Evolutionary conservation across 92 coral and sea anemone species (phyloP).

Genomic region (Parazoanthus atlanticus): DNA sequence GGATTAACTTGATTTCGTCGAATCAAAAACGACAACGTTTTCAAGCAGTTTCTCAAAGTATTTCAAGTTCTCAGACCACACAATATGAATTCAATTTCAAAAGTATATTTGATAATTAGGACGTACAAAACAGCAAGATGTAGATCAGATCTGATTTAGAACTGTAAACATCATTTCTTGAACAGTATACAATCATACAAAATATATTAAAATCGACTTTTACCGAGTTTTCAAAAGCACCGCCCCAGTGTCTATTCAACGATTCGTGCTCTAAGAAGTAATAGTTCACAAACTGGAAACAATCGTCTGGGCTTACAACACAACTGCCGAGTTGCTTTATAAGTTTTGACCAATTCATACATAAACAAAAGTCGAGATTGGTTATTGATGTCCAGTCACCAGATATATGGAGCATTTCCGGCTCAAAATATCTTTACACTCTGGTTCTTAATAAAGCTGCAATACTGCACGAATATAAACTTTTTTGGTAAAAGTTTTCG

Average conservation of each 20-base stretch:
- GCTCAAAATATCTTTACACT: background rate
- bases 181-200: background rate
- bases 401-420: slow-evolving; percentile 14
- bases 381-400: background rate
- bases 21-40: background rate
- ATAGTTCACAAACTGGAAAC: background rate
- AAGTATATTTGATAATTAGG: background rate
- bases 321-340: slow-evolving; percentile 1
- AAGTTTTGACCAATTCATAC: background rate
- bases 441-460: background rate
- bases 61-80: background rate
- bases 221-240: background rate
- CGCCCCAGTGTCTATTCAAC: background rate
- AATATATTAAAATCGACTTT: background rate
- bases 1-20: background rate
- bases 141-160: background rate
- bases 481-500: background rate
- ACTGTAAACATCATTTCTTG: background rate
- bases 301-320: background rate
- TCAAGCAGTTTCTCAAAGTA: background rate
- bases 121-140: background rate
- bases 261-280: background rate
- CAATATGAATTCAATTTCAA: background rate
- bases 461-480: background rate
- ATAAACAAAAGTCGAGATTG: slow-evolving; percentile 20